Base-by-base conservation (phyloP, 2,797 vertebrate genomes). In the Hylomyscus alleni region DNA sequence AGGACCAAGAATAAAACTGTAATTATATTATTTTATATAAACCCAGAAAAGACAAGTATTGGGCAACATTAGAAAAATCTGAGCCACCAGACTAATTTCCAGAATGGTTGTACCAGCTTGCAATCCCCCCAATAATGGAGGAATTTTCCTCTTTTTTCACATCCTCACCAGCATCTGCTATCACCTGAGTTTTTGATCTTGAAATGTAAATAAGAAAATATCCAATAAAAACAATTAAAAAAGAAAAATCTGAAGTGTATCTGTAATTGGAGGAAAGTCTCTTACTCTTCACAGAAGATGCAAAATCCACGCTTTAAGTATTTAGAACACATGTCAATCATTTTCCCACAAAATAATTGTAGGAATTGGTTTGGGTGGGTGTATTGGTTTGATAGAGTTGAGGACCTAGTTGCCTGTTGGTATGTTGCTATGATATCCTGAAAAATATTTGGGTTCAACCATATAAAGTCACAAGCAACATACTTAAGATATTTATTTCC, bases 21-120 rank as follows among this genome's bases (percentile, higher is more conserved):
- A 72, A 82, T 52, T 86, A 31, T 72, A 91, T 81, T 65, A 56
- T 81, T 56, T 85, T 2, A 92, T 92, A 65, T 65, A 72, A 82
- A 78, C 4, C 58, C 40, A 73, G 11, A 20, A 77, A 85, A n/a
- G 31, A 94, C 19, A 90, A 80, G 0, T 92, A 73, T 83, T 90
- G 72, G 86, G 17, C n/a, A 83, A 92, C 52, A 76, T 84, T 90
- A 72, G n/a, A 54, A 44, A 31, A 4, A 89, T 60, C 58, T 60
- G 8, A 60, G 24, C 8, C 3, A 9, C 58, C 24, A 60, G 58
- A 26, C 24, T 9, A 22, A 60, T 60, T 60, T 60, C 58, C 58
- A 26, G 58, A 60, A 22, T 26, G 8, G 58, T 60, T 60, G 8
- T 60, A 60, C 24, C 58, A 60, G 24, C 2, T 60, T 60, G 24